These are phyloP conservation scores for Drosophila vallismaia DNA, from an alignment of 2,888 invertebrate genomes.

Conservation along the genomic window DNA sequence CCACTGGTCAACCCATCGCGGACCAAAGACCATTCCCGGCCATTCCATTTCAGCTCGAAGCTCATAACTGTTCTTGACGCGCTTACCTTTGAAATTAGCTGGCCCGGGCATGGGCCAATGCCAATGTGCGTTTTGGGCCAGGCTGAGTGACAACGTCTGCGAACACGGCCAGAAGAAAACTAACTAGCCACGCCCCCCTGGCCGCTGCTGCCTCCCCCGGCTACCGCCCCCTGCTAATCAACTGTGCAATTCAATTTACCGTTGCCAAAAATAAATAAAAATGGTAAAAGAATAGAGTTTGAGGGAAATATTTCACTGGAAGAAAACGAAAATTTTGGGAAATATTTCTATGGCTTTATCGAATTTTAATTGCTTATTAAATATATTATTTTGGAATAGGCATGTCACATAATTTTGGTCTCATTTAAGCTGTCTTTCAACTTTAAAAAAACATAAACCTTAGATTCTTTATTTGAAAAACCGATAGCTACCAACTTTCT, in stretches of 20 bases:
- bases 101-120: constrained; percentile 43
- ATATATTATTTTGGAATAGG: too few species aligned
- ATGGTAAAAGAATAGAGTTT: constrained; percentile 12
- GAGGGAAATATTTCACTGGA: constrained; percentile 2
- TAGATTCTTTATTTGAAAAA: neutral
- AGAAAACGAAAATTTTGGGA: neutral
- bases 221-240: constrained; percentile 58
- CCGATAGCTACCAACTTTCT: neutral
- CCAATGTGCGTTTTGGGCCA: constrained; percentile 72
- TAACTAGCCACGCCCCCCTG: constrained; percentile 45
- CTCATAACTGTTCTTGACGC: constrained; percentile 79
- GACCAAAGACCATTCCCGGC: constrained; percentile 17
- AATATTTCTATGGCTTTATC: neutral
- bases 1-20: constrained; percentile 4
- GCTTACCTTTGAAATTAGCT: constrained; percentile 72
- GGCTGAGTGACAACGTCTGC: constrained; percentile 64
- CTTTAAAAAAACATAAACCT: too few species aligned
- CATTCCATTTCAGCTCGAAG: constrained; percentile 53
- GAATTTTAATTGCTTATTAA: too few species aligned
- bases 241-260: constrained; percentile 73
- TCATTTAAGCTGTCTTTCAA: too few species aligned
- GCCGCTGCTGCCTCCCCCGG: neutral
- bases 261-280: constrained; percentile 48
- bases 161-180: constrained; percentile 30
- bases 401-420: too few species aligned